Evolutionary conservation across 1,140 invertebrate species (phyloP), one percentile per base, ranked within the genome.

Genomic region (Diorhabda sublineata): DNA sequence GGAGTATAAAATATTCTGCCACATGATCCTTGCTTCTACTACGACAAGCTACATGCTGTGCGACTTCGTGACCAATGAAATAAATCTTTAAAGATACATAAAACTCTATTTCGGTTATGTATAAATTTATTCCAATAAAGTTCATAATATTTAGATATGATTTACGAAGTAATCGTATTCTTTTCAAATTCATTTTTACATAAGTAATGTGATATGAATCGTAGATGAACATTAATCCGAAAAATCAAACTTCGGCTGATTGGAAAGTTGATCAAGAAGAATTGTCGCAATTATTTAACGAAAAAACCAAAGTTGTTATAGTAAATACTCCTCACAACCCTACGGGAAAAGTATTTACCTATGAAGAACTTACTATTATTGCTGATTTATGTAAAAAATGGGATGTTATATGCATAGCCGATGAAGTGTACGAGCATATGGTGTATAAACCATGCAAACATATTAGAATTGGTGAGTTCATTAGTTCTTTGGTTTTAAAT

Each of bases 381-480:
- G 95, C 92, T 1, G 77, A 88, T 72, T 82, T 99, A 56, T 98
- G 95, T 76, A 94, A 92, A 76, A 96, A 98, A 80, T 91, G 95
- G 86, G 91, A 99, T 82, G 90, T 92, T 5, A 82, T 99, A 4
- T 96, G 95, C 66, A 83, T 99, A 41, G 91, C 94, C 4, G 97
- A 99, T 83, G 98, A 99, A 83, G 98, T 99, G 2, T 99, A 99
- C 74, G 97, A 99, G 82, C 98, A 96, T 94, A 88, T 99, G 75
- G 91, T 96, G n/a, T 99, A 93, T 79, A 87, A 92, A 77, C 91
- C 91, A 1, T 84, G 88, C 57, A 85, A 95, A 79, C 97, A 98
- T 83, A 77, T 80, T 56, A 71, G 79, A 73, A 81, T 81, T n/a
- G 76, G 79, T 79, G 74, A 47, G 63, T 7, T 56, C 5, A 7